phyloP scores from a whole-genome alignment of 2,113 vertebrate species.

The Cyrtonyx montezumae region DNA sequence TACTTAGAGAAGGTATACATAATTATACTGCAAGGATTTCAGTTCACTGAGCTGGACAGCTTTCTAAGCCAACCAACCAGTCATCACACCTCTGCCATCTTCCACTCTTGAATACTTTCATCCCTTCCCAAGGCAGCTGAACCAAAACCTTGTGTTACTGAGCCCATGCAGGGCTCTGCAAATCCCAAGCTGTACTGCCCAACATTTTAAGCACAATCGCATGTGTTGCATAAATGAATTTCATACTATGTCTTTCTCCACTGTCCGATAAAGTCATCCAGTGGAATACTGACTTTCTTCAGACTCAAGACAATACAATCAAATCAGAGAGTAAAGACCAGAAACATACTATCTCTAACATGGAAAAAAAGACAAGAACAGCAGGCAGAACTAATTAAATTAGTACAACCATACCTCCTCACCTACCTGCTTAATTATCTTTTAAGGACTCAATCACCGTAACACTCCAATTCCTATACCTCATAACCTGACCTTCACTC shows the following conservation, averaged over 20 bases:
- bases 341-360: neutral
- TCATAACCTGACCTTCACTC: neutral
- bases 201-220: neutral
- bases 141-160: neutral
- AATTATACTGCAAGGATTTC: accelerated
- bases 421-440: neutral
- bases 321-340: neutral
- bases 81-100: accelerated
- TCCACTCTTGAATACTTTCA: neutral
- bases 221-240: neutral
- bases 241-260: neutral
- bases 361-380: neutral
- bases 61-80: too few species aligned
- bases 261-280: neutral
- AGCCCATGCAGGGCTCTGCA: accelerated
- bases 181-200: neutral
- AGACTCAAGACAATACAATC: neutral
- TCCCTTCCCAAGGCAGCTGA: accelerated
- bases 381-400: neutral
- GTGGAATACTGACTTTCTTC: neutral
- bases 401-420: neutral
- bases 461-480: neutral
- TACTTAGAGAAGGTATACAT: neutral
- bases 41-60: neutral
- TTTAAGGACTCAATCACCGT: accelerated